Base-by-base conservation (phyloP, 1,140 invertebrate genomes). In the Leptopilina clavipes region DNA sequence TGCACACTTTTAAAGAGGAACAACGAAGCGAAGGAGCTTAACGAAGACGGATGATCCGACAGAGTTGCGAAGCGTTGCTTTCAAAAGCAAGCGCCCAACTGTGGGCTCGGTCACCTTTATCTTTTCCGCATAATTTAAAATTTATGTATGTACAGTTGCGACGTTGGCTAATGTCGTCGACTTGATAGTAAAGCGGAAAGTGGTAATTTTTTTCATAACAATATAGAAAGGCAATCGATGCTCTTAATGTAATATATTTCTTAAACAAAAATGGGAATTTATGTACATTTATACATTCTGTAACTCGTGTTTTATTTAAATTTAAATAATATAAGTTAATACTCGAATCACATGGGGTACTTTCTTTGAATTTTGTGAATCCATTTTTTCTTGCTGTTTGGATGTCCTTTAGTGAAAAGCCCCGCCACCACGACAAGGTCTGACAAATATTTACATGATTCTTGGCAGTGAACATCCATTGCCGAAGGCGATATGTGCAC, bases 111-210 rank as follows among this genome's bases (percentile, higher is more conserved):
- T 81, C 82, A 83, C 76, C 81, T 84, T 86, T 86, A 86, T 86
- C 84, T 86, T 84, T 86, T 86, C 85, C 84, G 76, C 84, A 82
- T 85, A 86, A 86, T 86, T 86, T 86, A 78, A 78, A 84, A 84
- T 86, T 86, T 84, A 86, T 84, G 83, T 79, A 75, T 75, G 71
- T 31, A 22, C 12, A 48, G 54, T 56, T 18, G 25, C 48, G 77
- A 54, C 72, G 52, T 72, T 71, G 56, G 79, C 79, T 83, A 81
- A 83, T 83, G 79, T 78, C 73, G 73, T 45, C 31, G 59, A 70
- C 43, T 56, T 75, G 71, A 78, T 76, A 76, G 77, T 78, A 44
- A 71, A 78, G 22, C 71, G 70, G 14, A 31, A 22, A 65, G n/a
- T 22, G 31, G 59, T n/a, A 65, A 65, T 65, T 65, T 65, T 40